phyloP scores from a whole-genome alignment of 2,113 vertebrate genomes.

The Piliocolobus tephrosceles region DNA sequence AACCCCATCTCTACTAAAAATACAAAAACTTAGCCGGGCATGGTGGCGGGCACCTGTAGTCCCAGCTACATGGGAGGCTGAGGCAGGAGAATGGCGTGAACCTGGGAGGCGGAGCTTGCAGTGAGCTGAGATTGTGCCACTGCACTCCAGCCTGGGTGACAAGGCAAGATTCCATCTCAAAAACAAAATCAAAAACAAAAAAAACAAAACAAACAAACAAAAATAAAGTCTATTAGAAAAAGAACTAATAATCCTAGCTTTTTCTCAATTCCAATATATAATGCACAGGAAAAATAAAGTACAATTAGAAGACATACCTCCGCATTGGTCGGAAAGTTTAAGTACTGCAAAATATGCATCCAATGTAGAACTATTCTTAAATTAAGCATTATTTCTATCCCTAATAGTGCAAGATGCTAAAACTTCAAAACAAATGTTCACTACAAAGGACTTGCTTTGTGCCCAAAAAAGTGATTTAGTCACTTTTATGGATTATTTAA shows the following conservation, averaged over 20 bases:
- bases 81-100: no score
- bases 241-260: background rate
- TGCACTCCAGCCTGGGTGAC: no score
- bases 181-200: no score
- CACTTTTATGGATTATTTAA: background rate
- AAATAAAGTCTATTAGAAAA: conserved; percentile 25
- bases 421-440: background rate
- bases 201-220: no score
- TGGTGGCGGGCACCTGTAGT: no score
- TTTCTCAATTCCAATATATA: conserved; percentile 21
- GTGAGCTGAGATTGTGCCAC: no score
- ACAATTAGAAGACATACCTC: conserved; percentile 2
- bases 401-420: conserved; percentile 13
- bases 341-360: conserved; percentile 5
- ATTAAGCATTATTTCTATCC: conserved; percentile 39
- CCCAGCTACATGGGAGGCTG: no score
- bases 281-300: background rate
- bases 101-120: no score
- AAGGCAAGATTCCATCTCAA: no score
- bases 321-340: background rate
- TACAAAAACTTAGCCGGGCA: no score
- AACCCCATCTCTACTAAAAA: no score
- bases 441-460: background rate
- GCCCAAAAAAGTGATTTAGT: background rate
- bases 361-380: conserved; percentile 14